Evolutionary conservation across 2,888 invertebrate species (phyloP).

Genomic region (Catocala nupta): DNA sequence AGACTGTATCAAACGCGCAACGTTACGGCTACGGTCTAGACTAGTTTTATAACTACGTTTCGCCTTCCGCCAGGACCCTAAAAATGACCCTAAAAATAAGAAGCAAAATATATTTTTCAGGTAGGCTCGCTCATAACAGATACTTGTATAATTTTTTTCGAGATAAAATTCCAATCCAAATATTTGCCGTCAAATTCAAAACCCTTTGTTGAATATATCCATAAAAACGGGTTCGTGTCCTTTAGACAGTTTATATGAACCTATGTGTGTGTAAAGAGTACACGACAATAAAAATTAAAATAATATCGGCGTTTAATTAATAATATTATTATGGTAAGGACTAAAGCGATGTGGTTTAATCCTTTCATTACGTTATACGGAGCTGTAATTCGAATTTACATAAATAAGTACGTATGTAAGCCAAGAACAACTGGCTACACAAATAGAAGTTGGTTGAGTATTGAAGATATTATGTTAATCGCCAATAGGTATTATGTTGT

Average conservation of each 20-base stretch:
- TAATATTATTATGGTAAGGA: too few relatives aligned
- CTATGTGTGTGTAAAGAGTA: too few relatives aligned
- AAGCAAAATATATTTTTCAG: conserved; percentile 4
- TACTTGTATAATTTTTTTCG: conserved; percentile 16
- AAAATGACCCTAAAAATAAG: conserved; percentile 6
- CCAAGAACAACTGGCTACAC: too few relatives aligned
- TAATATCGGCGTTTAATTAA: too few relatives aligned
- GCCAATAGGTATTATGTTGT: too few relatives aligned
- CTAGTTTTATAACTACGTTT: background rate
- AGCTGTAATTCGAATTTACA: too few relatives aligned
- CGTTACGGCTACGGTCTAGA: background rate
- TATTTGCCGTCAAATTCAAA: conserved; percentile 18
- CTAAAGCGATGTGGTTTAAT: too few relatives aligned
- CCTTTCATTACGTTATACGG: too few relatives aligned
- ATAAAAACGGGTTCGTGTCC: conserved; percentile 17
- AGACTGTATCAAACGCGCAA: background rate
- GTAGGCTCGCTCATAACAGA: conserved; percentile 9
- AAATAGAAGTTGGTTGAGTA: too few relatives aligned
- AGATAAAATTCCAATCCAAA: conserved; percentile 13
- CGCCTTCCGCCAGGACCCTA: conserved; percentile 3
- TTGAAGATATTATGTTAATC: too few relatives aligned
- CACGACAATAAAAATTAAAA: too few relatives aligned
- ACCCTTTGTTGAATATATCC: conserved; percentile 20
- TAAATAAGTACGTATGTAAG: too few relatives aligned
- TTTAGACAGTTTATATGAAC: conserved; percentile 6